Conservation (phyloP, 2,797 vertebrate species). For the Chaetophractus vellerosus region DNA sequence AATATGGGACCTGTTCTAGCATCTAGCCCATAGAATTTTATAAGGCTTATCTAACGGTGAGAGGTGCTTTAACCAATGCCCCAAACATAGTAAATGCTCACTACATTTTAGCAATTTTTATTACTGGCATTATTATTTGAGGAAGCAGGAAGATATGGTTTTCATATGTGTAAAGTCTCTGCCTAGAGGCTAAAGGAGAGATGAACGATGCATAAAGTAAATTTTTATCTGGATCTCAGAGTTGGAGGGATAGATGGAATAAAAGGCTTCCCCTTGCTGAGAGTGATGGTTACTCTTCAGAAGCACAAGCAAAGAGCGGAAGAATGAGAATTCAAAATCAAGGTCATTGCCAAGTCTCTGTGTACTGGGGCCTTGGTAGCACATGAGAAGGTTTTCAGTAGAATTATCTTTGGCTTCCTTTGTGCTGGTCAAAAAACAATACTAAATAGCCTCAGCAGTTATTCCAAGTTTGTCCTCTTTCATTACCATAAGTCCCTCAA, state of each 20-base stretch:
- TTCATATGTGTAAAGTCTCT: not conserved
- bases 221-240: not conserved
- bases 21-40: not conserved
- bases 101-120: constrained; percentile 9
- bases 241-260: not conserved
- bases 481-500: not conserved
- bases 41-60: not conserved
- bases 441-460: not conserved
- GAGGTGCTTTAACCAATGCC: not conserved
- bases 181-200: not conserved
- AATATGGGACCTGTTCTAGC: not conserved
- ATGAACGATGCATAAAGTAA: not conserved
- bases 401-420: not conserved
- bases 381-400: not conserved
- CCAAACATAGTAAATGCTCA: not conserved
- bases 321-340: not conserved
- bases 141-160: not conserved
- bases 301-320: not conserved
- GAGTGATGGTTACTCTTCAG: not conserved
- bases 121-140: not conserved
- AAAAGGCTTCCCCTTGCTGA: not conserved
- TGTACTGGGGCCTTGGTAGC: not conserved
- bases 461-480: not conserved
- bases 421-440: not conserved
- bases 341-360: not conserved